A percentile compares a stretch with the other conserved stretches of the same genome.
Conservation (phyloP, 2,888 invertebrate genomes). For the Idaea aversata region DNA sequence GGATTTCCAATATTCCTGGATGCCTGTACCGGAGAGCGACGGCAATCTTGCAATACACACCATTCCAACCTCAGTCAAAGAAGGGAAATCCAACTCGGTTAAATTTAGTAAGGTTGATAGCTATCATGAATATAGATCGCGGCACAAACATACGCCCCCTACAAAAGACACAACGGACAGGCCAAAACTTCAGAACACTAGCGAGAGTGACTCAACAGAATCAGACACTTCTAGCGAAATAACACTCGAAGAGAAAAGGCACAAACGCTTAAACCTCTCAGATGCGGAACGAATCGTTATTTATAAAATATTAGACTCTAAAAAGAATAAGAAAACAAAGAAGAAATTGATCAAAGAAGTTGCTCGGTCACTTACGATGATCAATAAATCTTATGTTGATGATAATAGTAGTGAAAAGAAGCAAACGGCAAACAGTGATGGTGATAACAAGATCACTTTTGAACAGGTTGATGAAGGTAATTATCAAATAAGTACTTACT, state of each 20-base stretch:
- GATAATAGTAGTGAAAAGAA: slow-evolving; percentile 20
- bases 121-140: slow-evolving; percentile 71
- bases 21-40: slow-evolving; percentile 72
- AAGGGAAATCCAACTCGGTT: slow-evolving; percentile 53
- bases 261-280: slow-evolving; percentile 38
- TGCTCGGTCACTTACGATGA: slow-evolving; percentile 41
- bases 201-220: slow-evolving; percentile 39
- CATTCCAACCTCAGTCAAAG: slow-evolving; percentile 53
- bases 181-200: slow-evolving; percentile 32
- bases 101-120: slow-evolving; percentile 67
- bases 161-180: slow-evolving; percentile 51
- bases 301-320: slow-evolving; percentile 64
- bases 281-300: slow-evolving; percentile 69
- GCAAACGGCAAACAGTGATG: slow-evolving; percentile 18
- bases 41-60: slow-evolving; percentile 61
- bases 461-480: slow-evolving; percentile 56
- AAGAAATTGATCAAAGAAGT: slow-evolving; percentile 44
- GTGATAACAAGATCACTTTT: slow-evolving; percentile 36
- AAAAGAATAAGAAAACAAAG: slow-evolving; percentile 42
- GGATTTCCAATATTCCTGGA: slow-evolving; percentile 70
- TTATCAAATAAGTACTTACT: neutral
- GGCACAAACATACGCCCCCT: slow-evolving; percentile 72
- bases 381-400: slow-evolving; percentile 29
- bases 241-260: slow-evolving; percentile 23
- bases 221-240: slow-evolving; percentile 56